Evolutionary conservation across 2,113 vertebrate genomes (phyloP).

Genomic region (Machaerirhynchus nigripectus): DNA sequence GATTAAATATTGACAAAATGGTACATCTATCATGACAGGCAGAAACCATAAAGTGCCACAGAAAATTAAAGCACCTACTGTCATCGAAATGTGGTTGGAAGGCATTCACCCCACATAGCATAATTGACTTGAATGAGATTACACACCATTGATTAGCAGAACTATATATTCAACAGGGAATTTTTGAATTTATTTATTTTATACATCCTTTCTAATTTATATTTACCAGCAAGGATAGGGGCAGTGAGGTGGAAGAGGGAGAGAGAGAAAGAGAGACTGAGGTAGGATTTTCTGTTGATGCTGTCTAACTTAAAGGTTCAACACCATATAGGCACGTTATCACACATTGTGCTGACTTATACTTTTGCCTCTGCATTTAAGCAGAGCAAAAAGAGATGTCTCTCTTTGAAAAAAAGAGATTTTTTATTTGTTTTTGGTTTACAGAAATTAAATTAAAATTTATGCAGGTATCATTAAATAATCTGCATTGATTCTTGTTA

Average conservation of each 20-base stretch:
- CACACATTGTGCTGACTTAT: neutral
- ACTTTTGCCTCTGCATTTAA: neutral
- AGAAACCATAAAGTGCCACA: slow-evolving; percentile 63
- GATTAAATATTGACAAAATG: slow-evolving; percentile 71
- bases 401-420: neutral
- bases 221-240: neutral
- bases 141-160: slow-evolving; percentile 55
- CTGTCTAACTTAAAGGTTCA: neutral
- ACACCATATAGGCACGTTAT: neutral
- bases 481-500: neutral
- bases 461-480: neutral
- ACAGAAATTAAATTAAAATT: slow-evolving; percentile 4
- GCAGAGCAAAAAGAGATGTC: neutral
- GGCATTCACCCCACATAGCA: slow-evolving; percentile 11
- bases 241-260: neutral
- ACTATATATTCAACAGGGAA: neutral
- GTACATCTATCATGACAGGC: slow-evolving; percentile 41
- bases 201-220: slow-evolving; percentile 19
- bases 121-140: slow-evolving; percentile 62
- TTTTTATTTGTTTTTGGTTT: neutral
- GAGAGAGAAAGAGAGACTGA: neutral
- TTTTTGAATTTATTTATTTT: slow-evolving; percentile 15
- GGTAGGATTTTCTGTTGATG: neutral
- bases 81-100: slow-evolving; percentile 14
- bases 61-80: slow-evolving; percentile 66